Base-by-base conservation (phyloP, 1,140 invertebrate species). In the Pseudomyrmex cubaensis region DNA sequence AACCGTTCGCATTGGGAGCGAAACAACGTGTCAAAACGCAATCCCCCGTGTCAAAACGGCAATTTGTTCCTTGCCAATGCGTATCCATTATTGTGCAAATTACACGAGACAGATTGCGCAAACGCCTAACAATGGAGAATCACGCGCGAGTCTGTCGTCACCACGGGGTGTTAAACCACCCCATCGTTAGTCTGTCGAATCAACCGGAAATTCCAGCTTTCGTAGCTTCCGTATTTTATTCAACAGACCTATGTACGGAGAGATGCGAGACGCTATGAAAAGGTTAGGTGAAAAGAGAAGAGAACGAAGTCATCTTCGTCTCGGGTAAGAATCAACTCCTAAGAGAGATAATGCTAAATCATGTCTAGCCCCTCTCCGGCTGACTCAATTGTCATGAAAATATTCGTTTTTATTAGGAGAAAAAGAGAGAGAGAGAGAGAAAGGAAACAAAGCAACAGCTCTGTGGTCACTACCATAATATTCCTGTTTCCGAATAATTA, bases 171-270 rank as follows among this genome's bases (percentile, higher is more conserved):
- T 78, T 54, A 74, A 85, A 84, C 88, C 90, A 92, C 93, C 92
- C 92, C 93, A 93, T 94, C 94, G 92, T 94, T 94, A 94, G 93
- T 87, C 93, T 90, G 92, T 91, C 92, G 94, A 94, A 94, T 94
- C 94, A 94, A 94, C 94, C 94, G 94, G 94, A 94, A 94, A 94
- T 94, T 94, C 94, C 93, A 94, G 94, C 93, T 94, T 93, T 92
- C 91, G 83, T 89, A 57, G 91, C 93, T 91, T 93, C 93, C 93
- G 91, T 91, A 93, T 93, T 35, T 93, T 91, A 87, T 17, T 70
- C 9, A 25, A 2, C 54, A 56, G 9, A n/a, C 56, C 56, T 89
- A 46, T 13, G 5, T 35, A 25, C 25, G 35, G 44, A 70, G 59
- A 69, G 50, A 50, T 25, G 25, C 67, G 75, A 35, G 62, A 56